These are phyloP conservation scores for Peromyscus eremicus DNA, from an alignment of 2,797 vertebrate genomes.

Conservation along the genomic window DNA sequence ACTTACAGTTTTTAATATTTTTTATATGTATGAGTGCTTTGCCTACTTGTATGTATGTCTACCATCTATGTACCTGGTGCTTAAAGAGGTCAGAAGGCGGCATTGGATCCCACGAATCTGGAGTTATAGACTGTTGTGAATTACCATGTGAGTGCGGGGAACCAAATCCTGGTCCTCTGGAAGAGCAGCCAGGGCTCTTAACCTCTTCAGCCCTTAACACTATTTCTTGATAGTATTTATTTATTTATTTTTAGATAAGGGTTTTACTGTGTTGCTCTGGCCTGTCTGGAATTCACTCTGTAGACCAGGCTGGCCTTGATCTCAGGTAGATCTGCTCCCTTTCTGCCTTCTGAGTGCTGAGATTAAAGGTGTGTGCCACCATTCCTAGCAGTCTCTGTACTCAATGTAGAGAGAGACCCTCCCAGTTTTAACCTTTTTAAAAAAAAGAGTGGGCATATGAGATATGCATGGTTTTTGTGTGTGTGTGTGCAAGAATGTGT, in stretches of 20 bases:
- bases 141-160: not conserved
- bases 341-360: not conserved
- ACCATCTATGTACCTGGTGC: not conserved
- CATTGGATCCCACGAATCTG: not conserved
- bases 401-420: not conserved
- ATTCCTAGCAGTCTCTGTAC: not conserved
- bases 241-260: not conserved
- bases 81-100: not conserved
- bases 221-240: not conserved
- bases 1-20: not conserved
- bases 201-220: not conserved
- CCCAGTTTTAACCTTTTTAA: not conserved
- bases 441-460: not conserved
- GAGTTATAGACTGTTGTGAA: not conserved
- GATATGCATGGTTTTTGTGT: not conserved
- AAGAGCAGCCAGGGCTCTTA: not conserved
- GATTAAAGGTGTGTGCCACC: not conserved
- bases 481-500: not conserved
- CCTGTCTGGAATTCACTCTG: not conserved
- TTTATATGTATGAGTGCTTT: not conserved
- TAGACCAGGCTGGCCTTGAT: not conserved
- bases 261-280: not conserved
- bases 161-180: not conserved
- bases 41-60: not conserved
- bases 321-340: no score